These are phyloP conservation scores for Mastomys natalensis DNA, from an alignment of 2,113 vertebrate genomes.

Conservation along the genomic window DNA sequence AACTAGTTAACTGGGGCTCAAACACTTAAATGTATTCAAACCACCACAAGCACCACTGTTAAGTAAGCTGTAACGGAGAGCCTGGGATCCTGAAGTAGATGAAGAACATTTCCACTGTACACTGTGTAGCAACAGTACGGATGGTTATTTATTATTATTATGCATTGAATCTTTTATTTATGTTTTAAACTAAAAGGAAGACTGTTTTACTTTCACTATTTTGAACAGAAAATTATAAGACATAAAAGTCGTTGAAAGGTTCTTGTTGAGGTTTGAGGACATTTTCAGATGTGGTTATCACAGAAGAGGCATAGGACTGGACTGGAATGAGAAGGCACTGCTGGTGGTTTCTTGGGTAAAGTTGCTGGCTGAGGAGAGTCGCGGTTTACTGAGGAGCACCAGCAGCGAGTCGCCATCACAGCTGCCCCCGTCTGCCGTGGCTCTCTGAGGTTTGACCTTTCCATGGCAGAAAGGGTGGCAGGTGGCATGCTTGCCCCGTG, in stretches of 20 bases:
- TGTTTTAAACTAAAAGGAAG: not conserved
- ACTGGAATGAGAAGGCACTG: not conserved
- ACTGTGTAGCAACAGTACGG: not conserved
- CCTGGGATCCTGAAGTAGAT: not conserved
- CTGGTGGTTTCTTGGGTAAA: not conserved
- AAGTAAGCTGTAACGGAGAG: not conserved
- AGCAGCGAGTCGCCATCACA: not conserved
- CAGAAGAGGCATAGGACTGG: not conserved
- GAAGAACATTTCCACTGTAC: not conserved
- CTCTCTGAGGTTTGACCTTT: not conserved
- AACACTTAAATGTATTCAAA: too few species aligned
- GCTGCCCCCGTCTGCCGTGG: fast-evolving
- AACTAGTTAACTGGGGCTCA: not conserved
- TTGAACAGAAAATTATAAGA: not conserved
- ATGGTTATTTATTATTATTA: not conserved
- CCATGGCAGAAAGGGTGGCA: too few species aligned
- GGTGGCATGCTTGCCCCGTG: not conserved
- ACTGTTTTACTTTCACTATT: conserved; percentile 2
- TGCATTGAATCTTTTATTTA: not conserved
- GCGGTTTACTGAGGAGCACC: not conserved
- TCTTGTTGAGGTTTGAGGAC: not conserved
- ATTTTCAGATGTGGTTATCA: not conserved
- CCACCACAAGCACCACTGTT: not conserved
- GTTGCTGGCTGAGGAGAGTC: not conserved
- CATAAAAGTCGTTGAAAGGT: conserved; percentile 1